Conservation (phyloP, 2,113 vertebrate species). For the Pleuronectes platessa region DNA sequence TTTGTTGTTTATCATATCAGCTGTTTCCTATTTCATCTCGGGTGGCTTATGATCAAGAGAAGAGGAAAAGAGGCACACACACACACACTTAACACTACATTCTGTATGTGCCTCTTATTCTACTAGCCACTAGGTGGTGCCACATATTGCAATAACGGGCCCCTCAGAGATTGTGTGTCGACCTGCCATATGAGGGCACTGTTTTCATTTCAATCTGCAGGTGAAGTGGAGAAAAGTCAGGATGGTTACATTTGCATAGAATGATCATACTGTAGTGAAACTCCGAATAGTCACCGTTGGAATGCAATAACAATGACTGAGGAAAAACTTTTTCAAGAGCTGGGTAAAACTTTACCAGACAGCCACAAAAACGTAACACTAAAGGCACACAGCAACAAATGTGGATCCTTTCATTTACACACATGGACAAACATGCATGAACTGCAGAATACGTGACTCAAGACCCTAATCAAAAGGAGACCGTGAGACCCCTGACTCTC, state of each 20-base stretch:
- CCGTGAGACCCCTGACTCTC: constrained; percentile 11
- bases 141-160: constrained; percentile 18
- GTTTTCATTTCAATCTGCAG: constrained; percentile 20
- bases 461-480: background rate
- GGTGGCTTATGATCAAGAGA: no score
- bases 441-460: constrained; percentile 2
- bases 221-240: background rate
- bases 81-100: no score
- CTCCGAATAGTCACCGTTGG: background rate
- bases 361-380: background rate
- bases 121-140: constrained; percentile 74
- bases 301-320: background rate
- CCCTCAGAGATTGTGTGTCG: background rate
- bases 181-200: constrained; percentile 60
- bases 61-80: no score
- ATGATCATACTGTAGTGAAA: constrained; percentile 22
- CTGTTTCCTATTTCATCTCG: no score
- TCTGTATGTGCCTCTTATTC: background rate
- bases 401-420: background rate
- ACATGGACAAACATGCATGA: background rate
- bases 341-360: background rate
- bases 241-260: constrained; percentile 23
- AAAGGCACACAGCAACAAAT: background rate
- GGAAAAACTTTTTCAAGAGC: no score
- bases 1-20: no score